Evolutionary conservation across 2,797 vertebrate genomes (phyloP).

Genomic region (Sebastes steindachneri): DNA sequence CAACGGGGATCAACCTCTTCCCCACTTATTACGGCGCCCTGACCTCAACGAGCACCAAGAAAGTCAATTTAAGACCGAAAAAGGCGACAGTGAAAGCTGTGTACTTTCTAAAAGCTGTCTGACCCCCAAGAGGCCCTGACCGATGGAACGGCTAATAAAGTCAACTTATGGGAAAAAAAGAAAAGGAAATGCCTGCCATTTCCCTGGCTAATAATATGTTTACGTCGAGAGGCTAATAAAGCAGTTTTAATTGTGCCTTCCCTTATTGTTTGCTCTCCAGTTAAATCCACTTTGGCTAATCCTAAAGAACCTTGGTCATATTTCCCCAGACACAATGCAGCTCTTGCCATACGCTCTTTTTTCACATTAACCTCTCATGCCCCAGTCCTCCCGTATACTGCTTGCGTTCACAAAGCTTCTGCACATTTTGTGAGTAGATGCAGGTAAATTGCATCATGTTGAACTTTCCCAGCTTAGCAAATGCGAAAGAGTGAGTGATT

Average conservation of each 20-base stretch:
- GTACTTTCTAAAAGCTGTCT: slow-evolving; percentile 35
- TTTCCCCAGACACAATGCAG: slow-evolving; percentile 67
- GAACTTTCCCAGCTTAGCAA: slow-evolving; percentile 1
- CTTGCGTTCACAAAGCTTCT: background rate
- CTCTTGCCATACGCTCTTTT: slow-evolving; percentile 27
- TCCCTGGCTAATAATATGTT: slow-evolving; percentile 54
- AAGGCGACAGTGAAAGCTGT: slow-evolving; percentile 23
- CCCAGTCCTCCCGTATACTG: background rate
- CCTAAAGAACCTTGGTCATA: slow-evolving; percentile 67
- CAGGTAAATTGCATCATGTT: background rate
- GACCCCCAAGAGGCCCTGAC: slow-evolving; percentile 45
- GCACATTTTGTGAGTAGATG: background rate
- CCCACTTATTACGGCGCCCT: slow-evolving; percentile 53
- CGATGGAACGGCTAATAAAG: slow-evolving; percentile 45
- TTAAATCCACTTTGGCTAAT: slow-evolving; percentile 80
- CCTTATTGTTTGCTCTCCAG: slow-evolving; percentile 69
- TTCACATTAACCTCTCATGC: slow-evolving; percentile 35
- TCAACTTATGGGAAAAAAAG: slow-evolving; percentile 22
- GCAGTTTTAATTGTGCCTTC: slow-evolving; percentile 70
- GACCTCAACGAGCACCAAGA: slow-evolving; percentile 67
- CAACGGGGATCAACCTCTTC: slow-evolving; percentile 67
- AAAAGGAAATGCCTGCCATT: slow-evolving; percentile 10
- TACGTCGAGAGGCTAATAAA: slow-evolving; percentile 69
- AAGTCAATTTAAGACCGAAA: slow-evolving; percentile 64
- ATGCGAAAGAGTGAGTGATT: background rate